A percentile compares a stretch with the other conserved stretches of the same genome.
Conservation (phyloP, 2,888 invertebrate species). For the Bellardia bayeri region DNA sequence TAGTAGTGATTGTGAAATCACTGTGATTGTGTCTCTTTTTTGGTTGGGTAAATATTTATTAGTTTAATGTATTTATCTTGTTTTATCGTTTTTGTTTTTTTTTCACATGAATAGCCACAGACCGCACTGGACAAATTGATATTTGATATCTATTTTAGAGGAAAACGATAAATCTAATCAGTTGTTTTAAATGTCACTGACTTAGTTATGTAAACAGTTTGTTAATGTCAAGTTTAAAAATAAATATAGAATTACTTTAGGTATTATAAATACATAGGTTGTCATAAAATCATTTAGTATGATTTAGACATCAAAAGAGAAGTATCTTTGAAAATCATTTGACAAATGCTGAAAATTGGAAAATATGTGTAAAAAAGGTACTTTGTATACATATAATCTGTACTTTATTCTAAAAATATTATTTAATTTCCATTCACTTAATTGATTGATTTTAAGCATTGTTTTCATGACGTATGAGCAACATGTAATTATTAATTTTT, state of each 20-base stretch:
- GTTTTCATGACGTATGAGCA: too few species aligned
- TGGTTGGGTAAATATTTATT: conserved; percentile 27
- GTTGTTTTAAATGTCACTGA: conserved; percentile 11
- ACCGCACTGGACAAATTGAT: conserved; percentile 22
- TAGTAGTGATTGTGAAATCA: conserved; percentile 39
- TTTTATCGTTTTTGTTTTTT: background rate
- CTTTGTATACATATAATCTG: too few species aligned
- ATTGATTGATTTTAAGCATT: too few species aligned
- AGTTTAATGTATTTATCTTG: conserved; percentile 23
- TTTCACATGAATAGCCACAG: conserved; percentile 4
- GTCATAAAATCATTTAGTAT: background rate
- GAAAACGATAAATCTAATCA: background rate
- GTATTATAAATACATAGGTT: background rate
- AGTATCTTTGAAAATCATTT: too few species aligned
- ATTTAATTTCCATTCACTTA: too few species aligned
- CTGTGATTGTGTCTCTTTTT: background rate
- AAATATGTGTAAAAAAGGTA: too few species aligned
- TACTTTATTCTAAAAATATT: too few species aligned
- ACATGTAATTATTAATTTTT: too few species aligned
- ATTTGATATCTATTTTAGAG: conserved; percentile 3
- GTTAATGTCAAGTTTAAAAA: background rate
- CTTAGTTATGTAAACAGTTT: background rate
- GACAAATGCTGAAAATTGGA: too few species aligned
- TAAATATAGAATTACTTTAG: background rate
- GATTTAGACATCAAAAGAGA: too few species aligned